Evolutionary conservation across 2,888 invertebrate genomes (phyloP), one percentile per base, ranked within the genome.

Genomic region (Ectemnius lituratus): DNA sequence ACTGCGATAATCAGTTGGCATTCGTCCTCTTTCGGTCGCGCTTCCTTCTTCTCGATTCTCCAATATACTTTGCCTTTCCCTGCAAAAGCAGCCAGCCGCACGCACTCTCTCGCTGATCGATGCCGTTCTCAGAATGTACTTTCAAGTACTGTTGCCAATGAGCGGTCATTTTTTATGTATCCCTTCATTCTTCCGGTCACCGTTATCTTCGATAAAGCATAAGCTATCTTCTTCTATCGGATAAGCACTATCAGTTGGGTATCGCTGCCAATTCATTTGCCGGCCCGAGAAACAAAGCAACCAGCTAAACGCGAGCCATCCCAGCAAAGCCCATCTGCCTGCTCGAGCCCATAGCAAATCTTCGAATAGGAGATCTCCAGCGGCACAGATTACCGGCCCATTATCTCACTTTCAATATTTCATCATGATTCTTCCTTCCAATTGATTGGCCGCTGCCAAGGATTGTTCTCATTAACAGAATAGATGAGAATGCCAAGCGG

Each of bases 121-220:
- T 60, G 5, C 23, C 57, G 67, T 57, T 4, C 60, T n/a, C 57
- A 37, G 13, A n/a, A 47, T 5, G 0, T 46, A 5, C 8, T 14
- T 28, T 16, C n/a, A 2, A n/a, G 52, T 52, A 76, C 66, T 72
- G 69, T 28, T 14, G 46, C 23, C 45, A 23, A 52, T 57, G 14
- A 27, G 14, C 49, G 49, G 52, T 52, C 52, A 52, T 49, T 49
- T 23, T 37, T 49, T 20, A 27, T 49, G 13, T 27, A 49, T 47
- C 18, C 18, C 20, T 45, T 28, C 8, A 46, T 46, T 45, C 52
- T 28, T 8, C 49, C 37, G 57, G 64, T 75, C 14, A 27, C 23
- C 62, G 58, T 78, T 84, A 84, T 84, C 84, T 37, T 11, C 20
- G 81, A 83, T 77, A 77, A 72, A 70, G 65, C 66, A 6, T 23